Evolutionary conservation across 1,140 invertebrate genomes (phyloP).

Genomic region (Cotesia typhae): DNA sequence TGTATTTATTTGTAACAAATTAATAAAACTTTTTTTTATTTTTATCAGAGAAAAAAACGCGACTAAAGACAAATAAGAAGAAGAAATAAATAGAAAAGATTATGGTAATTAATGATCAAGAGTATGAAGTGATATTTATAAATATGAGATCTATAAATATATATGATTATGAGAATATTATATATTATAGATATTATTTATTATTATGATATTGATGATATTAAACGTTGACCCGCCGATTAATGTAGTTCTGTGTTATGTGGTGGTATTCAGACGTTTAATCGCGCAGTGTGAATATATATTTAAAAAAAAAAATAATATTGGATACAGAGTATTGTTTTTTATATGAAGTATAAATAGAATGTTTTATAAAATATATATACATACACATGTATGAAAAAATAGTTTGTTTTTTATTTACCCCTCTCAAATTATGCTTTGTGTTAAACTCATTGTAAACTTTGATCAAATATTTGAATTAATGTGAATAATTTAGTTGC

Average conservation of each 20-base stretch:
- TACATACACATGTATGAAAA: constrained; percentile 27
- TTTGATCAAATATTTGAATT: too few relatives aligned
- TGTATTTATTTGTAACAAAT: constrained; percentile 31
- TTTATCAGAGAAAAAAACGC: not conserved
- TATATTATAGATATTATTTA: not conserved
- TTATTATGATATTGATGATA: constrained; percentile 31
- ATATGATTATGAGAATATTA: not conserved
- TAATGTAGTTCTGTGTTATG: constrained; percentile 59
- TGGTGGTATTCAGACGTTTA: constrained; percentile 60
- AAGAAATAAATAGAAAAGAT: not conserved
- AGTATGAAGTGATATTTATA: too few relatives aligned
- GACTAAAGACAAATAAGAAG: not conserved
- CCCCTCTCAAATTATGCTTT: too few relatives aligned
- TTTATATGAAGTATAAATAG: constrained; percentile 67
- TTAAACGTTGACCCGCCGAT: constrained; percentile 59
- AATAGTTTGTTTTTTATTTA: too few relatives aligned
- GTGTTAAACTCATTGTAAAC: too few relatives aligned
- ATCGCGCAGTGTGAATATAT: constrained; percentile 65
- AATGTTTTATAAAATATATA: constrained; percentile 67
- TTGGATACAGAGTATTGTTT: constrained; percentile 66
- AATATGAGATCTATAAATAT: constrained; percentile 5
- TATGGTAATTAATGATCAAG: not conserved
- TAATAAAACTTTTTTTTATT: not conserved
- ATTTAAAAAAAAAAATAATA: constrained; percentile 39
- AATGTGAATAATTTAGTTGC: too few relatives aligned